Conservation (phyloP, 1,140 invertebrate species). For the Mamestra configurata region DNA sequence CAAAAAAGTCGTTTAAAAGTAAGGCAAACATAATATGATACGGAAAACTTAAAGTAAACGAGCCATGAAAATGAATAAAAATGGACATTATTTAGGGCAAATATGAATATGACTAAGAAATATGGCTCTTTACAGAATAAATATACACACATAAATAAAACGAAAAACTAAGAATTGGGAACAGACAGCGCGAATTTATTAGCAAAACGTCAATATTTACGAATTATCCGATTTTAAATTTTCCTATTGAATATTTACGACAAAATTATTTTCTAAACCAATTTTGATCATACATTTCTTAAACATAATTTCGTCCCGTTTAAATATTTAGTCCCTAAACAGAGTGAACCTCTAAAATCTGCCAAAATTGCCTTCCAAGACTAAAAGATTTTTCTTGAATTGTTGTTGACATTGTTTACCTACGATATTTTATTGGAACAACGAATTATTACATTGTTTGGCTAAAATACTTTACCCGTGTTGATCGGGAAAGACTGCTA, state of each 20-base stretch:
- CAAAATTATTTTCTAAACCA: conserved; percentile 24
- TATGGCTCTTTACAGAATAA: background rate
- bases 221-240: conserved; percentile 37
- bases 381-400: conserved; percentile 18
- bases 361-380: conserved; percentile 49
- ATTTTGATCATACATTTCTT: background rate
- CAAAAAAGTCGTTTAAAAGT: conserved; percentile 11
- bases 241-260: conserved; percentile 1
- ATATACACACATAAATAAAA: background rate
- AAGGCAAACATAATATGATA: conserved; percentile 2
- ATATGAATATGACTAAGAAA: background rate
- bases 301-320: conserved; percentile 25
- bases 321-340: conserved; percentile 24
- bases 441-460: conserved; percentile 41
- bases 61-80: background rate
- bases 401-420: conserved; percentile 38
- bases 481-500: conserved; percentile 28
- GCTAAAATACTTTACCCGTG: conserved; percentile 15
- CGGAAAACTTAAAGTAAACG: background rate
- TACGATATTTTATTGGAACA: conserved; percentile 34
- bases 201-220: conserved; percentile 50
- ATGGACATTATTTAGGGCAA: background rate
- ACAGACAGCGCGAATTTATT: conserved; percentile 54
- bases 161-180: conserved; percentile 36
- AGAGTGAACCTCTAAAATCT: conserved; percentile 39